These are phyloP conservation scores for Ephydatia muelleri DNA, from an alignment of 37 sponge, comb jelly and placozoan genomes.

Conservation along the genomic window DNA sequence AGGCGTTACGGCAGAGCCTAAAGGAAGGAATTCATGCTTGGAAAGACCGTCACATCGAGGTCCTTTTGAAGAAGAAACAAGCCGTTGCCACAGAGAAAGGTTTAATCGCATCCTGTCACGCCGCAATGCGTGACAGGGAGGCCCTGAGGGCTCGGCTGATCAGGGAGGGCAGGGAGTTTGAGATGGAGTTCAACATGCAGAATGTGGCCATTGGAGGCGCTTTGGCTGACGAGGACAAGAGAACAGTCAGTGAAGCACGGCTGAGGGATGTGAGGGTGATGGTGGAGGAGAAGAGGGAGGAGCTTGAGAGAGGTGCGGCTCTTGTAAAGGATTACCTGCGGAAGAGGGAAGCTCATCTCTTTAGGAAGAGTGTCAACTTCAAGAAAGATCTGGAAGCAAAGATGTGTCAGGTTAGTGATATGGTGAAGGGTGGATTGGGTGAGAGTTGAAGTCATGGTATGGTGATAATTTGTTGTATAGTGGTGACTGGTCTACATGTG, in stretches of 20 bases:
- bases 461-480: background rate
- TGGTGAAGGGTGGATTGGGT: background rate
- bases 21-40: constrained; percentile 34
- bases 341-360: constrained; percentile 24
- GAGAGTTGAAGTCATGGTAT: background rate
- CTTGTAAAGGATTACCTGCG: constrained; percentile 32
- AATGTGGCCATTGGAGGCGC: constrained; percentile 21
- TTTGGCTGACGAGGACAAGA: constrained; percentile 34
- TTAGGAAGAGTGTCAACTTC: background rate
- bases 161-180: constrained; percentile 35
- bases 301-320: constrained; percentile 13
- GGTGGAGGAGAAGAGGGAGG: constrained; percentile 17
- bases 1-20: constrained; percentile 21
- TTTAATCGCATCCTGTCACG: background rate
- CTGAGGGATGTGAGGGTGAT: background rate
- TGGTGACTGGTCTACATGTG: background rate
- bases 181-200: constrained; percentile 32
- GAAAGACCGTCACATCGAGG: constrained; percentile 30
- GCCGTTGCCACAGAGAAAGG: background rate
- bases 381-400: constrained; percentile 39
- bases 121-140: background rate
- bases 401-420: constrained; percentile 30
- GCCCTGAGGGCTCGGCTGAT: background rate
- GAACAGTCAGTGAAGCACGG: background rate
- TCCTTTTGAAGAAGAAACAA: constrained; percentile 1